Evolutionary conservation across 2,888 invertebrate species (phyloP).

Genomic region (Tiliacea aurago): DNA sequence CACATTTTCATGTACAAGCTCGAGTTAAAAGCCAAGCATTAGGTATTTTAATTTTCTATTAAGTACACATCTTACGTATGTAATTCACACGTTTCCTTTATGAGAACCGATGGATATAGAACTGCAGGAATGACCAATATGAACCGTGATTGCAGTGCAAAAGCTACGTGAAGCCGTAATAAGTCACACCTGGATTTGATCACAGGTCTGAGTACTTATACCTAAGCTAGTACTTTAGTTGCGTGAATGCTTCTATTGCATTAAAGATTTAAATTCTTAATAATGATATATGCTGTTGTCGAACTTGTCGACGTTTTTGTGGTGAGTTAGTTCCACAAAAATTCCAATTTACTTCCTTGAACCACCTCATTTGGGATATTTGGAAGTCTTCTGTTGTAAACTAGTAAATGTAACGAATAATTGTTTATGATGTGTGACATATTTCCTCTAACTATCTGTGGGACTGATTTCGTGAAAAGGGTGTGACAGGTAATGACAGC

Average conservation of each 20-base stretch:
- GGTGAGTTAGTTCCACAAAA: too few relatives aligned
- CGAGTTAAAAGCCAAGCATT: not conserved
- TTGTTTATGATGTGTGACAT: too few relatives aligned
- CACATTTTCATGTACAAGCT: too few relatives aligned
- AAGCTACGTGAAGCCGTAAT: conserved; percentile 8
- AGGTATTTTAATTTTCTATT: not conserved
- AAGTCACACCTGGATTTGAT: not conserved
- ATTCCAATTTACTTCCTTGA: too few relatives aligned
- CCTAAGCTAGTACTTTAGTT: not conserved
- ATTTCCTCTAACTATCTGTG: too few relatives aligned
- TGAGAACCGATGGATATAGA: conserved; percentile 15
- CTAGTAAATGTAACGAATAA: too few relatives aligned
- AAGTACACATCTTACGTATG: not conserved
- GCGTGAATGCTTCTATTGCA: not conserved
- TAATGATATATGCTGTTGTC: not conserved
- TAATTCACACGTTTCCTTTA: conserved; percentile 11
- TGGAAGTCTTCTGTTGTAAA: not conserved
- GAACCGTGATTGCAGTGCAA: conserved; percentile 16
- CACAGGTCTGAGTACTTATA: not conserved
- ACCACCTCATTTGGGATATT: not conserved
- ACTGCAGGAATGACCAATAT: conserved; percentile 18
- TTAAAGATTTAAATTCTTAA: not conserved
- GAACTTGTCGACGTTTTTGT: not conserved
- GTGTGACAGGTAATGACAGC: too few relatives aligned
- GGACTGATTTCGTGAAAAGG: too few relatives aligned